Evolutionary conservation across 2,113 vertebrate species (phyloP), one percentile per base, ranked within the genome.

Genomic region (Xiphophorus hellerii): DNA sequence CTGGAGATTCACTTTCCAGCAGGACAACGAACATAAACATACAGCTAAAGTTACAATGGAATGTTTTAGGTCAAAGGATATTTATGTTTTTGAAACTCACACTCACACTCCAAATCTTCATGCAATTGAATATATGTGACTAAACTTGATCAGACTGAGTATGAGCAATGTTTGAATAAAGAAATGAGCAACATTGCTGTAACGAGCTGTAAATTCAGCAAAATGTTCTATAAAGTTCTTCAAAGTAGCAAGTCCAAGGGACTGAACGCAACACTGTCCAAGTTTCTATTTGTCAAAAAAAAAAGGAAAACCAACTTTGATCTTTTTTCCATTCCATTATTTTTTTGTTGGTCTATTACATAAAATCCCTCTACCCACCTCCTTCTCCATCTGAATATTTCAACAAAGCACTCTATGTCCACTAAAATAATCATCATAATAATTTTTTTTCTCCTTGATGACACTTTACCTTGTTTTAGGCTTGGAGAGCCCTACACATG

Each of bases 401-500:
- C 25, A 10, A 9, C 22, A 54, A 25, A 1, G 7, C 20, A 54
- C 22, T 54, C 22, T 3, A n/a, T 10, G 17, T 58, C 22, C 22
- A 22, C 25, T 58, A n/a, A 58, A 58, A n/a, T 58, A 2, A 9
- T 58, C 7, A 58, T n/a, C 20, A n/a, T 58, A 3, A 58, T 58
- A 58, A 11, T 1, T 25, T 10, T 58, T 15, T 58, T 25, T n/a
- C 25, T 58, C 22, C 25, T 39, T 66, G 42, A 22, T n/a, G 71
- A 61, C 29, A 20, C 54, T 9, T 39, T 33, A 1, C 31, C 28
- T 71, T 62, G 10, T 76, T 44, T 62, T 69, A 98, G 97, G 98
- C 62, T 90, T 99, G 89, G 97, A 99, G 86, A 99, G 98, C 79
- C 96, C 97, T 0, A 97, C 97, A 20, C 98, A 99, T 0, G 95